Percentiles rank a stretch among this genome's conserved stretches.
phyloP scores from a whole-genome alignment of 2,113 vertebrate genomes.

The Psettodes erumei region DNA sequence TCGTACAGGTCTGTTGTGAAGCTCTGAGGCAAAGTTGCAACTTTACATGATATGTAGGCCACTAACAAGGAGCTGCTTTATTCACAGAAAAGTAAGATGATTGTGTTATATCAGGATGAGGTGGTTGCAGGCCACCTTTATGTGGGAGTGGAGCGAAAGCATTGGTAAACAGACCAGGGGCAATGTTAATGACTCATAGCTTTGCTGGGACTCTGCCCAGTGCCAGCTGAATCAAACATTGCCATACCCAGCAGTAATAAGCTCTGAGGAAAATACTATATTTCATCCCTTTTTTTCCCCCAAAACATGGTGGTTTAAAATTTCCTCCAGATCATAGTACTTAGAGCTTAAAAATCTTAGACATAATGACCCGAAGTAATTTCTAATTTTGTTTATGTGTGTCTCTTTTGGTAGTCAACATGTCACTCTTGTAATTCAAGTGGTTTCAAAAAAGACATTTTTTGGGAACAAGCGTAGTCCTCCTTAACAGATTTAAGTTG shows the following conservation, averaged over 20 bases:
- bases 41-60: background rate
- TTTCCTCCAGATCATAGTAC: no score
- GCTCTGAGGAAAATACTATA: slow-evolving; percentile 30
- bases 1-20: background rate
- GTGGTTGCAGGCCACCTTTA: slow-evolving; percentile 44
- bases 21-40: slow-evolving; percentile 3
- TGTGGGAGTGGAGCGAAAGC: slow-evolving; percentile 52
- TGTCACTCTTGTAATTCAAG: background rate
- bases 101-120: slow-evolving; percentile 46
- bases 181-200: slow-evolving; percentile 62
- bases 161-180: slow-evolving; percentile 66
- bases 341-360: no score
- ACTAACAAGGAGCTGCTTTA: slow-evolving; percentile 22
- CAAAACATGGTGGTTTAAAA: no score
- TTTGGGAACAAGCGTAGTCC: no score
- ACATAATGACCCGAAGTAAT: no score
- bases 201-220: slow-evolving; percentile 51
- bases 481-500: no score
- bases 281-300: no score
- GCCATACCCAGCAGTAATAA: slow-evolving; percentile 35
- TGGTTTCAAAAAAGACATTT: no score
- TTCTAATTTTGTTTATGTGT: no score
- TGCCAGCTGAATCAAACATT: slow-evolving; percentile 54
- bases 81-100: slow-evolving; percentile 49
- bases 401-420: no score